A percentile compares a stretch with the other conserved stretches of the same genome.
Conservation (phyloP, 1,140 invertebrate genomes). For the roundworm (Caenorhabditis elegans) region DNA sequence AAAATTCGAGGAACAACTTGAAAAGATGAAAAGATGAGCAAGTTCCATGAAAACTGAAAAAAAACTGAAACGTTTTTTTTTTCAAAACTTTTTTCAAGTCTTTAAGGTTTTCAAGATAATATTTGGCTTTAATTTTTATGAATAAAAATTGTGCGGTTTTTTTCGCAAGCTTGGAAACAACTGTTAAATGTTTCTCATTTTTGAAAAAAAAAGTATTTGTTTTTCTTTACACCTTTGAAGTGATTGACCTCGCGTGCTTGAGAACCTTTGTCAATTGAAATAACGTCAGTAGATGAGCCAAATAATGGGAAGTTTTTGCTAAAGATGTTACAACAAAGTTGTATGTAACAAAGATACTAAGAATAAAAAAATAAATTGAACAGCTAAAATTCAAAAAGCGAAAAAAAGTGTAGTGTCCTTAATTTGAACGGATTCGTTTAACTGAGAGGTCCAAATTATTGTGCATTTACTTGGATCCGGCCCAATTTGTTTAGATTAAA, state of each 20-base stretch:
- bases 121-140: too few relatives aligned
- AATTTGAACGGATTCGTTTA: background rate
- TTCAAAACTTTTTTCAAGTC: too few relatives aligned
- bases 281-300: background rate
- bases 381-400: too few relatives aligned
- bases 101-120: too few relatives aligned
- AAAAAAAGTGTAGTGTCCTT: too few relatives aligned
- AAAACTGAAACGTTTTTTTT: too few relatives aligned
- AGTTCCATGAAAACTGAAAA: too few relatives aligned
- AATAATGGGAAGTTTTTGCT: background rate
- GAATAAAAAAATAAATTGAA: background rate
- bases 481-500: slow-evolving; percentile 27
- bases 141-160: too few relatives aligned
- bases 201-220: background rate
- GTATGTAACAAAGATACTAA: background rate
- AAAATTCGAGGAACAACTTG: too few relatives aligned
- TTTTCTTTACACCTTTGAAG: slow-evolving; percentile 10
- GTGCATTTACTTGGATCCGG: background rate
- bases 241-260: background rate
- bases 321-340: background rate
- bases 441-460: background rate
- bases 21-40: too few relatives aligned
- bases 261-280: background rate
- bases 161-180: background rate
- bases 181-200: background rate